Evolutionary conservation across 2,113 vertebrate genomes (phyloP).

Genomic region (Myrmecobius fasciatus): DNA sequence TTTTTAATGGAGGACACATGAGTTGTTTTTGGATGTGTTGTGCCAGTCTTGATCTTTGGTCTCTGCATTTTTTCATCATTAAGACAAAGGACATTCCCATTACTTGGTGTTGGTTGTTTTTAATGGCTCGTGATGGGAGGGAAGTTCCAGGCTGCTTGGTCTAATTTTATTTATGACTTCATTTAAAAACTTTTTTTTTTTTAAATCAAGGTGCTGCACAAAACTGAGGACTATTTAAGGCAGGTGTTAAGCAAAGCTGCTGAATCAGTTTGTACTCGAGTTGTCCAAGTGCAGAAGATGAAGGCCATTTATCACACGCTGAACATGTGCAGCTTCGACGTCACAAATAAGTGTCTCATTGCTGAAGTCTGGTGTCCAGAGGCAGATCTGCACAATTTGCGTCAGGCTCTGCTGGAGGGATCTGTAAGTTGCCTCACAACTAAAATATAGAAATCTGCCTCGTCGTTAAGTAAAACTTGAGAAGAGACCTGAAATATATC

Average conservation of each 20-base stretch:
- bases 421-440: conserved; percentile 87
- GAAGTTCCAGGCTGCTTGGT: not conserved
- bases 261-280: conserved; percentile 91
- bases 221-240: conserved; percentile 95
- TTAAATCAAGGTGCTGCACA: conserved; percentile 90
- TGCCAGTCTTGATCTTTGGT: not conserved
- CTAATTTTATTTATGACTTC: not conserved
- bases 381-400: conserved; percentile 88
- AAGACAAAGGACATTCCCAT: not conserved
- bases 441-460: not conserved
- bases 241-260: conserved; percentile 95
- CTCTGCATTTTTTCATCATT: not conserved
- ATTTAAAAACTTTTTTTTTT: not conserved
- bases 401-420: conserved; percentile 91
- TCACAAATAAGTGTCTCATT: conserved; percentile 98
- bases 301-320: conserved; percentile 98
- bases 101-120: not conserved
- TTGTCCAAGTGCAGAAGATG: conserved; percentile 97
- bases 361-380: conserved; percentile 98
- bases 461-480: not conserved
- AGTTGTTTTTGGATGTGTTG: not conserved
- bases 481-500: conserved; percentile 10
- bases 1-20: not conserved
- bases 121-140: not conserved
- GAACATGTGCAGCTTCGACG: conserved; percentile 97